phyloP scores from a whole-genome alignment of 2,113 vertebrate species.

The Malurus elegans region DNA sequence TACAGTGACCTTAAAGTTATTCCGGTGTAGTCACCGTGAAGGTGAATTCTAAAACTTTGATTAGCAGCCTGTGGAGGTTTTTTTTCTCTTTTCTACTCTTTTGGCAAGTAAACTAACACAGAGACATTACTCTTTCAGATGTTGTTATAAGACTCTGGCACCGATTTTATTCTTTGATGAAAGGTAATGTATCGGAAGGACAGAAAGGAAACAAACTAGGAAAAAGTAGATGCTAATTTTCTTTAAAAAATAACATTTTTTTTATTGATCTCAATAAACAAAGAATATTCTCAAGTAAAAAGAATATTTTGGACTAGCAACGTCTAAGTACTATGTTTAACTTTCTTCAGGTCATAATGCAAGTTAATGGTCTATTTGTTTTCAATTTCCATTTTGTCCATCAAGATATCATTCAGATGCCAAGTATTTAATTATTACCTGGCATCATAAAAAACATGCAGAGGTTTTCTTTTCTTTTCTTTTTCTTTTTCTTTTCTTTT shows the following conservation, averaged over 20 bases:
- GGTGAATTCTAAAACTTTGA: constrained; percentile 30
- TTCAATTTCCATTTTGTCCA: background rate
- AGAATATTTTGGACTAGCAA: background rate
- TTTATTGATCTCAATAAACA: too few relatives aligned
- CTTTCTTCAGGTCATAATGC: background rate
- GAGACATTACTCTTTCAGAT: background rate
- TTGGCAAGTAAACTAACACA: background rate
- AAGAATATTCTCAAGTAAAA: background rate
- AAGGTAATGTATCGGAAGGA: background rate
- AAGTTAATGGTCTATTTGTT: background rate
- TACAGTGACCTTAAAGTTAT: constrained; percentile 62
- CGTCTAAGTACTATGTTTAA: background rate
- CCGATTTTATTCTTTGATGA: background rate
- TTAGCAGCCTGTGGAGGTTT: background rate
- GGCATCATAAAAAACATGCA: background rate
- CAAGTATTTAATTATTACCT: background rate
- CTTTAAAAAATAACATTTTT: background rate
- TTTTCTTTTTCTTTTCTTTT: fast-evolving
- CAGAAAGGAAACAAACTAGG: background rate
- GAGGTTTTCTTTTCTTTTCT: background rate
- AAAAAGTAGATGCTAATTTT: background rate
- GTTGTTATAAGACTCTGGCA: background rate
- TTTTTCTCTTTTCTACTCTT: background rate
- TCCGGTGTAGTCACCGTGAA: constrained; percentile 40
- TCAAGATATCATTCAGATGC: background rate